Evolutionary conservation across 2,888 invertebrate genomes (phyloP), one percentile per base, ranked within the genome.

Genomic region (Candidula unifasciata): DNA sequence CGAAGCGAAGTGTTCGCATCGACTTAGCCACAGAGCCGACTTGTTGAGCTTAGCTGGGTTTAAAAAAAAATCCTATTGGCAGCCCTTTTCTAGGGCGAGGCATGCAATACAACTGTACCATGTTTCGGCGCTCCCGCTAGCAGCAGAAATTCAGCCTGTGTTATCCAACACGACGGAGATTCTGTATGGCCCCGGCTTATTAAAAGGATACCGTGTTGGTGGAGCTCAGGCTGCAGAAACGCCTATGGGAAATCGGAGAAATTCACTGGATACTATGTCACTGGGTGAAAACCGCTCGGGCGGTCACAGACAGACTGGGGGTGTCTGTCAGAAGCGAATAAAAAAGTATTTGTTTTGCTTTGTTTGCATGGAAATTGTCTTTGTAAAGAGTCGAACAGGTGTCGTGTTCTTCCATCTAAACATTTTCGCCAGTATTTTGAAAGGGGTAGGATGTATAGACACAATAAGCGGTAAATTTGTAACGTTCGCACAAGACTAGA

Each of bases 341-440:
- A 71, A 71, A 60, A 60, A 24, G 68, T 68, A 33, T 68, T 37
- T 71, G 71, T 71, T 37, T 37, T 71, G 71, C 71, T 71, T 71
- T 24, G 71, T 3, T 71, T 71, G 37, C 71, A 44, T 52, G 3
- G 44, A 73, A 73, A 44, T 73, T n/a, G 44, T 44, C n/a, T 44
- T 73, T 73, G n/a, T 73, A 73, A 73, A 73, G 44, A 24, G 1
- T 27, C 8, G 8, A 44, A n/a, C 44, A 37, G 71, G 71, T 71
- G 71, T 37, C 35, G 71, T 71, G 21, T 37, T 71, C 71, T 37
- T 71, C 35, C 35, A 71, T 35, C 37, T 24, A 18, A 37, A 37
- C 37, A 71, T 71, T 37, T 10, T 71, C 24, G 24, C 37, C 24
- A 37, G 18, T 21, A 5, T 18, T 24, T 21, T 37, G 37, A 71